Conservation (phyloP, 2,888 invertebrate species). For the Leptogaster cylindrica region DNA sequence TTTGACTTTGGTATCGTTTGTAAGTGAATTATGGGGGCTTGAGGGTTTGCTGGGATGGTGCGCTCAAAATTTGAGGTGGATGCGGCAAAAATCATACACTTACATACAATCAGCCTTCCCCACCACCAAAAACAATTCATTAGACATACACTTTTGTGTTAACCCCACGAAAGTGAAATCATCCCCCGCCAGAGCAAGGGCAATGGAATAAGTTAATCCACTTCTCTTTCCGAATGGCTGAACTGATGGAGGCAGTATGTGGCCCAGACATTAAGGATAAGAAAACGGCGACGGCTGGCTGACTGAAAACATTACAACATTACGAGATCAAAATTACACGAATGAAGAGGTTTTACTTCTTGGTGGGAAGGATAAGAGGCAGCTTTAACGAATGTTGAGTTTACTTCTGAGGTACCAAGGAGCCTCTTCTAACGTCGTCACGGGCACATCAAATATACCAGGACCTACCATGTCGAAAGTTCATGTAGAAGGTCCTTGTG, state of each 20-base stretch:
- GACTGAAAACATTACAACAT: conserved; percentile 32
- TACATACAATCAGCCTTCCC: conserved; percentile 7
- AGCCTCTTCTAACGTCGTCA: too few species aligned
- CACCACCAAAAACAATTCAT: conserved; percentile 36
- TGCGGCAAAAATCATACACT: conserved; percentile 15
- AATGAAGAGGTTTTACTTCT: conserved; percentile 25
- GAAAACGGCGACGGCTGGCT: conserved; percentile 29
- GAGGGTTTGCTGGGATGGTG: background rate
- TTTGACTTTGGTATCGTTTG: conserved; percentile 36
- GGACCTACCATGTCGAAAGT: too few species aligned
- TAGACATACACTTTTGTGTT: conserved; percentile 42
- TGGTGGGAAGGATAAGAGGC: background rate
- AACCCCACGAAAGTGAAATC: conserved; percentile 30
- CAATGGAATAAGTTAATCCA: conserved; percentile 44
- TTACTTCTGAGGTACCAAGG: too few species aligned
- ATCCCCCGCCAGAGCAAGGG: conserved; percentile 11
- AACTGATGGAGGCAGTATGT: conserved; percentile 31
- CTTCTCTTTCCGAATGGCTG: conserved; percentile 43
- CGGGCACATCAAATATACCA: too few species aligned
- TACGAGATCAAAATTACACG: conserved; percentile 36
- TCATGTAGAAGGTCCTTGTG: background rate
- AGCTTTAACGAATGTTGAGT: conserved; percentile 16
- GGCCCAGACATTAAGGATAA: conserved; percentile 33
- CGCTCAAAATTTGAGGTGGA: background rate
- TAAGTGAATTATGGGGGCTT: conserved; percentile 29